A percentile compares a stretch with the other conserved stretches of the same genome.
phyloP scores from a whole-genome alignment of 2,797 vertebrate genomes.

The Pelodytes ibericus region DNA sequence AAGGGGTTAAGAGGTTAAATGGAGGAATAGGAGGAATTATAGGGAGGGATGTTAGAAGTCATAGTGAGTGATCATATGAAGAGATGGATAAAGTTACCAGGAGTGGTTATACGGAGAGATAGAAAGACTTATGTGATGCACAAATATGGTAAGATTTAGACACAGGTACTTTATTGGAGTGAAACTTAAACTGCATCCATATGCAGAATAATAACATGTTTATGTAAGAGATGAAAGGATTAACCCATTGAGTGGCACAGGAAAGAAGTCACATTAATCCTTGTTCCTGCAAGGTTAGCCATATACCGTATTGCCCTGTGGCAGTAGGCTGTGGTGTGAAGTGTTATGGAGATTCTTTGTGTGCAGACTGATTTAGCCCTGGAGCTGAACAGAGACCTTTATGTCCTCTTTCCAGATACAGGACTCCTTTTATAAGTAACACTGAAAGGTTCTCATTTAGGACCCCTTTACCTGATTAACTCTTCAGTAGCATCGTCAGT shows the following conservation, averaged over 20 bases:
- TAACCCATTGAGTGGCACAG: slow-evolving; percentile 10
- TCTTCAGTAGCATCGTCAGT: background rate
- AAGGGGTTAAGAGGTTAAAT: background rate
- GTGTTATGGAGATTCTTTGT: slow-evolving; percentile 34
- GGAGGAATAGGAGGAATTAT: background rate
- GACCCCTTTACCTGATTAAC: slow-evolving; percentile 44
- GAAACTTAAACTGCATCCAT: slow-evolving; percentile 11
- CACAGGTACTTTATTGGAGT: slow-evolving; percentile 32
- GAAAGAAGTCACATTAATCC: background rate
- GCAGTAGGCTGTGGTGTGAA: slow-evolving; percentile 5
- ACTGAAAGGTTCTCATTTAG: slow-evolving; percentile 53
- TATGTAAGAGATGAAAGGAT: background rate
- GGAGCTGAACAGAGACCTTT: slow-evolving; percentile 46
- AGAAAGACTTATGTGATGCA: too few relatives aligned
- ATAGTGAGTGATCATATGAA: slow-evolving; percentile 10
- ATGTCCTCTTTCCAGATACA: slow-evolving; percentile 46
- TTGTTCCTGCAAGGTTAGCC: slow-evolving; percentile 7
- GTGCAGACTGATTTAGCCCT: slow-evolving; percentile 26
- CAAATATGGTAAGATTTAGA: too few relatives aligned
- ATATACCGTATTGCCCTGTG: background rate
- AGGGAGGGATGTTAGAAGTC: background rate
- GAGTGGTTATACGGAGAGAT: background rate
- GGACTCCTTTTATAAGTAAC: slow-evolving; percentile 48
- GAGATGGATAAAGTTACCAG: background rate
- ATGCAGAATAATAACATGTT: slow-evolving; percentile 27